These are phyloP conservation scores for Polypedilum pembai DNA, from an alignment of 1,140 invertebrate genomes.

Conservation along the genomic window DNA sequence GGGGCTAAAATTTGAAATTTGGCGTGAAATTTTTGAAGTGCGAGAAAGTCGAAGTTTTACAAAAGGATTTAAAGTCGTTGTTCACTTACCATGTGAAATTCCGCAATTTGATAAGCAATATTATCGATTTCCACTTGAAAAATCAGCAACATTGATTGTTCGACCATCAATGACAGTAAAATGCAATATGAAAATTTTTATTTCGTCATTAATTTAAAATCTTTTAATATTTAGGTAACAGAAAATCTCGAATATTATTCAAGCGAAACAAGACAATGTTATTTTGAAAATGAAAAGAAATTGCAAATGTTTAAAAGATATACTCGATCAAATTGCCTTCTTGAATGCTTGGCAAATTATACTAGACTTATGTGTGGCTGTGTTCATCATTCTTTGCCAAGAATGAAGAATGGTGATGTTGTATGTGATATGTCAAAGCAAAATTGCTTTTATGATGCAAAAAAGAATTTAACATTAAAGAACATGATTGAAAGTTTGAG, in stretches of 20 bases:
- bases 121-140: constrained; percentile 29
- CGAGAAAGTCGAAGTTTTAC: neutral
- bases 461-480: constrained; percentile 39
- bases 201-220: neutral
- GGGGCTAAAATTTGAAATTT: constrained; percentile 21
- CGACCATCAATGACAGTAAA: constrained; percentile 30
- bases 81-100: constrained; percentile 23
- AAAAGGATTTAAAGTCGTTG: constrained; percentile 17
- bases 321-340: constrained; percentile 41
- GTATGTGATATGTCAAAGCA: constrained; percentile 43
- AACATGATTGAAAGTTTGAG: constrained; percentile 31
- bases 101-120: constrained; percentile 14
- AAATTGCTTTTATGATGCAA: constrained; percentile 42
- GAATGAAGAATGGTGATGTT: constrained; percentile 33
- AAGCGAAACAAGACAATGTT: neutral
- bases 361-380: constrained; percentile 40
- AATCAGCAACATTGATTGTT: constrained; percentile 21
- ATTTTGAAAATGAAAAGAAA: constrained; percentile 29
- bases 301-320: constrained; percentile 39
- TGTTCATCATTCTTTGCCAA: constrained; percentile 42
- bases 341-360: constrained; percentile 44
- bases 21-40: neutral
- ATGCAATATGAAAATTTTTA: neutral
- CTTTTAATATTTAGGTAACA: constrained; percentile 29
- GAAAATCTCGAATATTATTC: neutral